phyloP scores from a whole-genome alignment of 2,888 invertebrate species.

The Trichopoda pennipes region DNA sequence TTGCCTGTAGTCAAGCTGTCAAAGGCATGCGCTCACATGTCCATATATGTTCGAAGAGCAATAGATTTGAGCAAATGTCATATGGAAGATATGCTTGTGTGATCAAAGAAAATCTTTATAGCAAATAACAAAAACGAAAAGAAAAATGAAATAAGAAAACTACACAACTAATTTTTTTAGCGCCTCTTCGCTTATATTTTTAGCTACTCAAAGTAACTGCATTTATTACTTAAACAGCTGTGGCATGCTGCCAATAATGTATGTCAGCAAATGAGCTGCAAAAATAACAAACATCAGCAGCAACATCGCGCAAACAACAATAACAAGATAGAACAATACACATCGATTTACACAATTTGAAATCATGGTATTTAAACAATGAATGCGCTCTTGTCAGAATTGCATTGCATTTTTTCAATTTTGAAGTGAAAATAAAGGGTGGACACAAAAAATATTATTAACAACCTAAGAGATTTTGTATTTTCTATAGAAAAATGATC shows the following conservation, averaged over 20 bases:
- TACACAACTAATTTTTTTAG: slow-evolving; percentile 44
- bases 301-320: slow-evolving; percentile 33
- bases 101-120: slow-evolving; percentile 51
- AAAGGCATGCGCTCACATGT: slow-evolving; percentile 41
- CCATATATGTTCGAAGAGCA: slow-evolving; percentile 10
- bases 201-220: slow-evolving; percentile 36
- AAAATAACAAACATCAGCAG: slow-evolving; percentile 35
- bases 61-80: slow-evolving; percentile 16
- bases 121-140: not conserved
- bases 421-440: slow-evolving; percentile 2
- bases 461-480: too few species aligned
- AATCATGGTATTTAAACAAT: slow-evolving; percentile 44
- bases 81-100: slow-evolving; percentile 30
- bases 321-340: slow-evolving; percentile 28
- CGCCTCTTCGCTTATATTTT: slow-evolving; percentile 62
- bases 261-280: slow-evolving; percentile 55
- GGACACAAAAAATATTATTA: not conserved
- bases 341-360: slow-evolving; percentile 33
- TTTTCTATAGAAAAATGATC: too few species aligned
- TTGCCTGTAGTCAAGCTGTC: slow-evolving; percentile 48
- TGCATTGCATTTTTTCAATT: slow-evolving; percentile 21
- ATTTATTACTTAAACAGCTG: slow-evolving; percentile 60
- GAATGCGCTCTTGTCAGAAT: not conserved
- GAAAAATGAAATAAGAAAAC: too few species aligned
- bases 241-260: slow-evolving; percentile 67